Evolutionary conservation across 2,888 invertebrate species (phyloP), one percentile per base, ranked within the genome.

Genomic region (Isotomurus palustris): DNA sequence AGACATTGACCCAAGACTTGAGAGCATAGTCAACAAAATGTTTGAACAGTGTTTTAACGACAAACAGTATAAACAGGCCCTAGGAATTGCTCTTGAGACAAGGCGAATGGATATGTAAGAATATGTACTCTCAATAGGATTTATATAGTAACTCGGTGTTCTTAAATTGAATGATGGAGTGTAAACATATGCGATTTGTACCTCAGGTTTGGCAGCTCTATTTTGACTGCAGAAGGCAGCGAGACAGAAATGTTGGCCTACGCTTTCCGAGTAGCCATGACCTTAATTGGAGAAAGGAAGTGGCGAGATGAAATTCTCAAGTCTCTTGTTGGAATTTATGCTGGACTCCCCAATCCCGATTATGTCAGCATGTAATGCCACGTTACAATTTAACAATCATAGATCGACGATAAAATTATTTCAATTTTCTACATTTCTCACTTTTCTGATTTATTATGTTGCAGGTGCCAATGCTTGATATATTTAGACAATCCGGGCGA

Each of bases 221-320:
- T 71, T 69, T 77, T 63, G 50, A 40, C 57, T n/a, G n/a, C n/a
- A 25, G 66, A 66, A 56, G 67, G 65, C 80, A 93, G 94, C 77
- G 94, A 95, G 78, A 82, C 91, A 6, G 88, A 84, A 58, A 92
- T 96, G 90, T 81, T 99, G 60, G 86, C 86, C 32, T 97, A 99
- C 77, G 93, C 96, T 19, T 92, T 96, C 75, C 90, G 91, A 76
- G 93, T 96, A 14, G 92, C 91, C 1, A 93, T 97, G 91, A 92
- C 94, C 56, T 82, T 96, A 3, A 89, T 97, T 32, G 93, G 95
- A 74, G 94, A 95, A 76, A 84, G 91, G 53, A 88, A 88, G 24
- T 97, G 96, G 76, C 85, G 97, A 14, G 90, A 91, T 75, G 86
- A 86, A 62, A 91, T 97, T 8, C 80, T 99, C 36, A 83, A 90